These are phyloP conservation scores for Lepidocolaptes lacrymiger DNA, from an alignment of 2,797 vertebrate species.

Conservation along the genomic window DNA sequence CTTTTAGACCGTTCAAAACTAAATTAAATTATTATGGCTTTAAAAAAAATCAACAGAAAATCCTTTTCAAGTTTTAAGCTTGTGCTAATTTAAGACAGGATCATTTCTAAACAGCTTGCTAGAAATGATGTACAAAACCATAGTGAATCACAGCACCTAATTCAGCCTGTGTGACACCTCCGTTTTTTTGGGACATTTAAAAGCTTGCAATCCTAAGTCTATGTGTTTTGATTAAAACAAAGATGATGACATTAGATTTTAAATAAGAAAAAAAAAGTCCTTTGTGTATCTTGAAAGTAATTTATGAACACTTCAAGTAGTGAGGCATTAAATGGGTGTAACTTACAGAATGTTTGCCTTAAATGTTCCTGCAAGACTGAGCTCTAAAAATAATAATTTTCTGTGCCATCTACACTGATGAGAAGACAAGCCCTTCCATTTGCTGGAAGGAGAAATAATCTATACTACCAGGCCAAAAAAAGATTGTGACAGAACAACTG, in stretches of 20 bases:
- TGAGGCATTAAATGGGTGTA: background rate
- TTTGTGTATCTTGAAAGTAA: background rate
- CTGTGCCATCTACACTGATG: background rate
- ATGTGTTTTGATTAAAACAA: background rate
- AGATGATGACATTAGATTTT: background rate
- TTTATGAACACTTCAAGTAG: background rate
- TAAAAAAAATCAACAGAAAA: background rate
- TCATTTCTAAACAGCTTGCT: background rate
- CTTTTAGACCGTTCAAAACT: background rate
- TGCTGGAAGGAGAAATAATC: background rate
- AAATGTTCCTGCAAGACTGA: background rate
- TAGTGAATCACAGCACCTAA: background rate
- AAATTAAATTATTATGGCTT: background rate
- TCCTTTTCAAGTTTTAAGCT: background rate
- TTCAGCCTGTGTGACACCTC: background rate
- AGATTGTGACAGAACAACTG: background rate
- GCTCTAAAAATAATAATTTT: slow-evolving; percentile 8
- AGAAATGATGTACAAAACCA: background rate
- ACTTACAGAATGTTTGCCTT: background rate
- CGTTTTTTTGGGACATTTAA: background rate
- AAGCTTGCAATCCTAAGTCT: background rate
- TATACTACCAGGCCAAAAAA: background rate
- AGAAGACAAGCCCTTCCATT: background rate
- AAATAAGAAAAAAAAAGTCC: background rate
- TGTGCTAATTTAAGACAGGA: background rate